Evolutionary conservation across 2,888 invertebrate species (phyloP).

Genomic region (Phortica magna): DNA sequence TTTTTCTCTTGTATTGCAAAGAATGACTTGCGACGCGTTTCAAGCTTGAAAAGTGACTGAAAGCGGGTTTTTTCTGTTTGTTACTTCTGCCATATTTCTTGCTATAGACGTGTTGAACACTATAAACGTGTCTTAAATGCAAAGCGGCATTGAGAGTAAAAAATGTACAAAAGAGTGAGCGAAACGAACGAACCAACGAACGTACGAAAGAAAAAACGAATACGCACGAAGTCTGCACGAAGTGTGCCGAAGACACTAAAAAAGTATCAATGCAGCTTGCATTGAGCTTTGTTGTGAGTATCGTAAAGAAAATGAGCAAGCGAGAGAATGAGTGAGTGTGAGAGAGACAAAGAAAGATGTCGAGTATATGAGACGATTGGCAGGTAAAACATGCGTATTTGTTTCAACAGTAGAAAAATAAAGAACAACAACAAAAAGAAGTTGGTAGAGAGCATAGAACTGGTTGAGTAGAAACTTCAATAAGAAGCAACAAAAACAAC

Average conservation of each 20-base stretch:
- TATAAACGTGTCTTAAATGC: slow-evolving; percentile 66
- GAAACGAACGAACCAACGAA: not conserved
- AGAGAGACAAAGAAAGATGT: not conserved
- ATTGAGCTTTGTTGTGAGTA: not conserved
- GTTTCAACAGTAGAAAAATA: not conserved
- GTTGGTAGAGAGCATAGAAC: not conserved
- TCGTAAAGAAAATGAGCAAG: not conserved
- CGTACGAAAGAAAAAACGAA: slow-evolving; percentile 13
- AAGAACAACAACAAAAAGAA: slow-evolving; percentile 5
- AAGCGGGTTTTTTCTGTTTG: slow-evolving; percentile 50
- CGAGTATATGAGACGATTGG: not conserved
- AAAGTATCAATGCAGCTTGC: slow-evolving; percentile 18
- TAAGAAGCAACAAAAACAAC: slow-evolving; percentile 12
- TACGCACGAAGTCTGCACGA: not conserved
- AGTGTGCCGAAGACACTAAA: not conserved
- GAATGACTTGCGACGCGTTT: slow-evolving; percentile 40
- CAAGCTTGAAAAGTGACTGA: slow-evolving; percentile 61
- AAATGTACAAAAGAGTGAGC: slow-evolving; percentile 10
- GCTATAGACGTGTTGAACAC: slow-evolving; percentile 42
- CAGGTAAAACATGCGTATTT: not conserved
- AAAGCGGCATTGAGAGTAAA: slow-evolving; percentile 29
- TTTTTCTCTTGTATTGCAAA: not conserved
- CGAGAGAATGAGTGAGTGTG: not conserved
- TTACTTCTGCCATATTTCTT: too few relatives aligned
- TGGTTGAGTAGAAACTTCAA: not conserved